These are phyloP conservation scores for Ceyx melanurus DNA, from an alignment of 2,113 vertebrate species.

Conservation along the genomic window DNA sequence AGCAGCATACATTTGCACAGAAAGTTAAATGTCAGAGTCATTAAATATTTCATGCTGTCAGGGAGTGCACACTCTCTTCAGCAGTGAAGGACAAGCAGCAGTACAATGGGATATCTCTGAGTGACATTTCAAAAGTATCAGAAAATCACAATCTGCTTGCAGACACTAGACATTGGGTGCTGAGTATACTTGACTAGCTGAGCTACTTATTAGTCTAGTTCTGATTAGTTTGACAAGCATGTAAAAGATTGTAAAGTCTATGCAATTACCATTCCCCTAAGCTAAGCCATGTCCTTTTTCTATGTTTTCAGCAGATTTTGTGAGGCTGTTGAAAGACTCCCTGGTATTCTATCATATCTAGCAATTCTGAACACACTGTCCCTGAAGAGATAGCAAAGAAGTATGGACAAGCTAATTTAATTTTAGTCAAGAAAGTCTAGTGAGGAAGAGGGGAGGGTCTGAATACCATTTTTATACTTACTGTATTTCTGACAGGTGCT, in stretches of 20 bases:
- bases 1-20: not conserved
- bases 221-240: not conserved
- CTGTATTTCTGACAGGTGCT: not conserved
- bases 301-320: not conserved
- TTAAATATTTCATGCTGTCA: not conserved
- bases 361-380: not conserved
- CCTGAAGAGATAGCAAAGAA: not conserved
- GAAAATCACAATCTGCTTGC: not conserved
- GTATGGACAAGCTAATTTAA: not conserved
- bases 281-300: not conserved
- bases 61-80: not conserved
- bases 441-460: not conserved
- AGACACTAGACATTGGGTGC: not conserved
- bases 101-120: not conserved
- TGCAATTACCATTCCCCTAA: not conserved
- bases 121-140: not conserved
- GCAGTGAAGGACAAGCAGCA: not conserved
- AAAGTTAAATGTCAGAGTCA: constrained; percentile 13
- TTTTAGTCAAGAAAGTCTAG: not conserved
- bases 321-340: not conserved
- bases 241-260: not conserved
- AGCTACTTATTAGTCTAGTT: not conserved
- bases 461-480: not conserved
- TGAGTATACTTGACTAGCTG: not conserved
- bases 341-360: not conserved